Base-by-base conservation (phyloP, 2,113 vertebrate species). In the Heloderma charlesbogerti region DNA sequence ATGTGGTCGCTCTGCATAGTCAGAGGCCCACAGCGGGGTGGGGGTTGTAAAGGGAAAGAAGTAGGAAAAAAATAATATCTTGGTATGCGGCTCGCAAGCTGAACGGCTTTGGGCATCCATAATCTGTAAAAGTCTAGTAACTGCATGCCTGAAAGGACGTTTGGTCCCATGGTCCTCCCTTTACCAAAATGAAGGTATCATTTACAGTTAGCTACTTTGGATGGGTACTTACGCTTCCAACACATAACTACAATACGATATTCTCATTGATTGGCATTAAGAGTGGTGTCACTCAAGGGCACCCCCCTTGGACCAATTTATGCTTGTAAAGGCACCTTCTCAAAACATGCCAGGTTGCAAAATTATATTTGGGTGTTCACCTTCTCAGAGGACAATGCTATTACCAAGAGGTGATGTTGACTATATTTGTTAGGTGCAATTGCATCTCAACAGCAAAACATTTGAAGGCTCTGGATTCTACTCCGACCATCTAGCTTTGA, bases 351-450 rank as follows among this genome's bases (percentile, higher is more conserved):
- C 12, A 40, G 34, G 27, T 80, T 25, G 74, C 60, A 31, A 20
- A 86, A 90, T 80, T 90, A 78, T 69, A 90, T 86, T 86, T 86
- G n/a, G 25, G 63, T 25, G 84, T 8, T 80, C 84, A 80, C 77
- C 88, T 88, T 81, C 31, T 29, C 63, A 69, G 87, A 80, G 87
- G 40, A 80, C 77, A 67, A 0, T n/a, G 40, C 57, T 25, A 0
- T 6, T 80, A 29, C 75, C 60, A 27, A 78, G 45, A 45, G 66
- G 75, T 80, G 45, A 71, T 22, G 37, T n/a, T 71, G 40, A 51
- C 57, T 6, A 2, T 60, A 81, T 29, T n/a, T 88, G 67, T 10
- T 60, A 40, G 86, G 54, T 34, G 3, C 25, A 78, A 2, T 78
- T 45, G 8, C 75, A 18, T 16, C 37, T 57, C n/a, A 29, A 13